A percentile compares a stretch with the other conserved stretches of the same genome.
phyloP scores from a whole-genome alignment of 2,888 invertebrate species.

The Linnaemya tessellans region DNA sequence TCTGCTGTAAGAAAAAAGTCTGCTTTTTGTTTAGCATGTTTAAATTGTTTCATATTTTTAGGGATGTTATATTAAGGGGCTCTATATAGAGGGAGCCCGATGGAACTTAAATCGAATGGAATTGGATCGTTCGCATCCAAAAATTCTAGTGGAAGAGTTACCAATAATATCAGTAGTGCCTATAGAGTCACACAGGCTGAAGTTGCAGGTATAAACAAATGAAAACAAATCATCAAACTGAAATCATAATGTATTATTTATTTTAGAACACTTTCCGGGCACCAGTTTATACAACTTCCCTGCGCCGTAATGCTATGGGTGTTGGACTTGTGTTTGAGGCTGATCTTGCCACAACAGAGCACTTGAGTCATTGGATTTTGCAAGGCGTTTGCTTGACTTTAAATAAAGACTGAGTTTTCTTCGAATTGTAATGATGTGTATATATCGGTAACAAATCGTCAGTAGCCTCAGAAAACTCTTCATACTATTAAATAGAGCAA shows the following conservation, averaged over 20 bases:
- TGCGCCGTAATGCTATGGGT: slow-evolving; percentile 94
- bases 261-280: slow-evolving; percentile 91
- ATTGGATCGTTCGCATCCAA: slow-evolving; percentile 90
- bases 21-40: not conserved
- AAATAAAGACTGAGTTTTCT: slow-evolving; percentile 88
- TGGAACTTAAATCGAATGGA: slow-evolving; percentile 90
- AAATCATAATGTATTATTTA: not conserved
- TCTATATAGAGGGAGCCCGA: slow-evolving; percentile 94
- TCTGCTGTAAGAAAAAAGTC: slow-evolving; percentile 86
- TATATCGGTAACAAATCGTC: too few species aligned
- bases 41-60: slow-evolving; percentile 77
- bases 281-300: slow-evolving; percentile 95
- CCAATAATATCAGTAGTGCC: slow-evolving; percentile 94
- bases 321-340: slow-evolving; percentile 96
- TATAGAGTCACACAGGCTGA: slow-evolving; percentile 91
- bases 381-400: slow-evolving; percentile 95
- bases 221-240: not conserved
- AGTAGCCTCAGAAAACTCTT: too few species aligned
- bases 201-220: slow-evolving; percentile 87
- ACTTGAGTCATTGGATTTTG: slow-evolving; percentile 94
- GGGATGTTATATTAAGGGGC: slow-evolving; percentile 91
- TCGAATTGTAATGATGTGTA: not conserved
- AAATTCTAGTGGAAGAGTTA: slow-evolving; percentile 92
- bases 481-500: too few species aligned
- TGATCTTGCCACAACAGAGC: slow-evolving; percentile 91